phyloP scores from a whole-genome alignment of 1,140 invertebrate species.

The Anadara kagoshimensis region DNA sequence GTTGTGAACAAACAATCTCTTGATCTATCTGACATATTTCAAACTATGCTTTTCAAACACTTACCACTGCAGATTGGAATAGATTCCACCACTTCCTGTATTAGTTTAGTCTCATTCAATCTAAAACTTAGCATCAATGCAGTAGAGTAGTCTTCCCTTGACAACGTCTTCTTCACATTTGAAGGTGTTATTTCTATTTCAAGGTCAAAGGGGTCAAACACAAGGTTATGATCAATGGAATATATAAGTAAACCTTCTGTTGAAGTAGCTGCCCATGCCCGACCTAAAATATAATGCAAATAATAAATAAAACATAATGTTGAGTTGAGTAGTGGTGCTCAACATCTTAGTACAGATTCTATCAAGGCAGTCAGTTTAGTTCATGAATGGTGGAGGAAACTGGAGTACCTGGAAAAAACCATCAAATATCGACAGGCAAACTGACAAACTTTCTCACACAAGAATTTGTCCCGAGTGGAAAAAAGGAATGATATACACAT shows the following conservation, averaged over 20 bases:
- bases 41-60: conserved; percentile 63
- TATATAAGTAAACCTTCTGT: conserved; percentile 96
- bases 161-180: conserved; percentile 77
- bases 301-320: background rate
- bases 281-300: conserved; percentile 75
- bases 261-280: conserved; percentile 91
- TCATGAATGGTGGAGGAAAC: no score
- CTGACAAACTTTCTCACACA: no score
- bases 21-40: no score
- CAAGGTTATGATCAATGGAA: conserved; percentile 84
- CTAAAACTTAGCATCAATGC: conserved; percentile 90
- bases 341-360: no score
- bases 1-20: no score
- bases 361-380: no score
- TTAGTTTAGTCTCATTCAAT: conserved; percentile 87
- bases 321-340: no score
- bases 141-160: conserved; percentile 80
- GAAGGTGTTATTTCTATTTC: conserved; percentile 87
- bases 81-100: conserved; percentile 88
- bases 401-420: no score
- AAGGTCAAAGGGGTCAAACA: conserved; percentile 91
- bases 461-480: no score
- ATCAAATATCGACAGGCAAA: no score
- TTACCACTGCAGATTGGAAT: conserved; percentile 86
- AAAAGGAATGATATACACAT: no score